phyloP scores from a whole-genome alignment of 2,797 vertebrate genomes.

The Loris lydekkerianus region DNA sequence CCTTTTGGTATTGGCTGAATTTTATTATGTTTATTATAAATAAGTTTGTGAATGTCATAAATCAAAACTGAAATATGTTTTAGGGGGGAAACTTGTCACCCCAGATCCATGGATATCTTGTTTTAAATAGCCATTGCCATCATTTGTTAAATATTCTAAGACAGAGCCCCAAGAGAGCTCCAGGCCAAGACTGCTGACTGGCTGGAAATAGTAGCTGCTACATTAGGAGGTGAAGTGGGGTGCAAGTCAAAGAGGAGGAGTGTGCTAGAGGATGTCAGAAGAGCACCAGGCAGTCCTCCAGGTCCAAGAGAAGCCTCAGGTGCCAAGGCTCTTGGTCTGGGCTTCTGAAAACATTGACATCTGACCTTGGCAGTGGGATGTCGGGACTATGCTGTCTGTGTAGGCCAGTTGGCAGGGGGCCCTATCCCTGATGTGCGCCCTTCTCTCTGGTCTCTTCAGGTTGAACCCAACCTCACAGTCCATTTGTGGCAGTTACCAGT shows the following conservation, averaged over 20 bases:
- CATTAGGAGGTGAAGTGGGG: background rate
- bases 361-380: accelerated
- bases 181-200: too few species aligned
- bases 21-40: background rate
- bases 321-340: background rate
- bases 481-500: background rate
- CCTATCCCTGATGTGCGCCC: background rate
- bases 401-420: accelerated
- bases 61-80: background rate
- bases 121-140: background rate
- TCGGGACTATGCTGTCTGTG: background rate
- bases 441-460: background rate
- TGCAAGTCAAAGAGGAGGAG: background rate
- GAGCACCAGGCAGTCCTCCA: background rate
- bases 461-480: accelerated
- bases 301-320: background rate
- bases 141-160: too few species aligned
- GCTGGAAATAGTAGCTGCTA: background rate
- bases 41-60: background rate
- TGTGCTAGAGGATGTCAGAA: background rate
- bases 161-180: background rate
- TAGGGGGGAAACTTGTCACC: background rate
- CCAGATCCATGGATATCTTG: too few species aligned
- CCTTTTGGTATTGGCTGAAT: background rate
- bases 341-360: background rate